Percentiles rank a stretch among this genome's conserved stretches.
phyloP scores from a whole-genome alignment of 2,797 vertebrate species.

The Enteromius fasciolatus region DNA sequence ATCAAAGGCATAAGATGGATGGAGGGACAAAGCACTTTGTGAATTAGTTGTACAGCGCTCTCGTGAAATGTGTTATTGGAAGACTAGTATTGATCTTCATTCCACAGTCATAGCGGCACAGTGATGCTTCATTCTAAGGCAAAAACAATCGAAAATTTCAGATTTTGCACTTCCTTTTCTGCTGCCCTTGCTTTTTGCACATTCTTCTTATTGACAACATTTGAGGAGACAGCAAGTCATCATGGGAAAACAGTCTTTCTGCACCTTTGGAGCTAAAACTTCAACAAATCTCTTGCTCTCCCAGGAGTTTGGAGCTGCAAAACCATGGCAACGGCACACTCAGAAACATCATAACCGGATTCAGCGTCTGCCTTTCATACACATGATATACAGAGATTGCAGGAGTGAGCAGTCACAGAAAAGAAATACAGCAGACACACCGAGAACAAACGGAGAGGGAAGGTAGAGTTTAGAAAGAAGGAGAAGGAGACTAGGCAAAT shows the following conservation, averaged over 20 bases:
- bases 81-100: constrained; percentile 46
- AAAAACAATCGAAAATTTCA: constrained; percentile 41
- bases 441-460: constrained; percentile 54
- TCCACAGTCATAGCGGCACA: constrained; percentile 22
- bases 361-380: constrained; percentile 64
- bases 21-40: constrained; percentile 35
- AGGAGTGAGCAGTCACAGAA: constrained; percentile 56
- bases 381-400: constrained; percentile 64
- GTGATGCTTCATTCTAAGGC: constrained; percentile 32
- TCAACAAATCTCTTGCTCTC: constrained; percentile 46
- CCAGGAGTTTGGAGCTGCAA: constrained; percentile 64
- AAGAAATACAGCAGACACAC: constrained; percentile 57
- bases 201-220: constrained; percentile 47
- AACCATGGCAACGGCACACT: constrained; percentile 69
- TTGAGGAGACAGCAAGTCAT: constrained; percentile 48
- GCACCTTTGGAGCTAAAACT: constrained; percentile 47
- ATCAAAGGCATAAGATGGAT: constrained; percentile 51
- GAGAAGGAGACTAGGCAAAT: constrained; percentile 66
- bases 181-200: constrained; percentile 46
- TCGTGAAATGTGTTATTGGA: constrained; percentile 43
- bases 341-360: constrained; percentile 64
- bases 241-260: constrained; percentile 48
- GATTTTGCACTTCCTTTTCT: constrained; percentile 45
- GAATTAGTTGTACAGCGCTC: constrained; percentile 37
- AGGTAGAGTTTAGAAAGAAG: constrained; percentile 31